Conservation (phyloP, 2,888 invertebrate species). For the Seladonia tumulorum region DNA sequence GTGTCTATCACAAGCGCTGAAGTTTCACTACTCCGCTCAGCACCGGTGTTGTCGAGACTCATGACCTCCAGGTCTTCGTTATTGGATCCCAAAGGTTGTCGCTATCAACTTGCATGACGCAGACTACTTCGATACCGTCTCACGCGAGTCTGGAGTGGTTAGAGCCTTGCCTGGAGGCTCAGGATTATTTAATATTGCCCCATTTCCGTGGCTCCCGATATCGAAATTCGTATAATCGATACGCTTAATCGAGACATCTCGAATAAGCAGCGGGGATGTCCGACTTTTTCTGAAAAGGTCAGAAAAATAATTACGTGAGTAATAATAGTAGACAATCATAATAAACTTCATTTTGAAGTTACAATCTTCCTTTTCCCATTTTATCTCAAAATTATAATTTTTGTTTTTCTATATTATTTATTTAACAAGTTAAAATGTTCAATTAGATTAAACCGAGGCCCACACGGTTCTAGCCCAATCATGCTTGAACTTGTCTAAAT, state of each 20-base stretch:
- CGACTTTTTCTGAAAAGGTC: background rate
- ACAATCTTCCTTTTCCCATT: too few relatives aligned
- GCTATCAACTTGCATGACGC: background rate
- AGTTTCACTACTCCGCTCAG: background rate
- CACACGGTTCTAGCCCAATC: too few relatives aligned
- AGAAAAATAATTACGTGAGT: background rate
- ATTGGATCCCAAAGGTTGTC: background rate
- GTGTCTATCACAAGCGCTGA: background rate
- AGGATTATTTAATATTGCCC: background rate
- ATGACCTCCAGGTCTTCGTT: background rate
- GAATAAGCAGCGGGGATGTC: background rate
- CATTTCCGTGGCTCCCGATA: background rate
- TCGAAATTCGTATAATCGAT: background rate
- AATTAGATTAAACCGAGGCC: too few relatives aligned
- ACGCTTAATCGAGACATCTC: background rate
- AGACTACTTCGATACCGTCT: background rate
- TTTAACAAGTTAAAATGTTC: too few relatives aligned
- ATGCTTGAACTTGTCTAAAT: too few relatives aligned
- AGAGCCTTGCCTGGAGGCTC: background rate
- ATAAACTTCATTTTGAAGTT: background rate
- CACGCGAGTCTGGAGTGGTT: background rate
- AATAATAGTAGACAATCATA: too few relatives aligned
- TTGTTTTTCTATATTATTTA: too few relatives aligned
- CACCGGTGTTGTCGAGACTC: background rate
- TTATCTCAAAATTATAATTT: too few relatives aligned